Evolutionary conservation across 2,888 invertebrate species (phyloP).

Genomic region (Penaeus monodon): DNA sequence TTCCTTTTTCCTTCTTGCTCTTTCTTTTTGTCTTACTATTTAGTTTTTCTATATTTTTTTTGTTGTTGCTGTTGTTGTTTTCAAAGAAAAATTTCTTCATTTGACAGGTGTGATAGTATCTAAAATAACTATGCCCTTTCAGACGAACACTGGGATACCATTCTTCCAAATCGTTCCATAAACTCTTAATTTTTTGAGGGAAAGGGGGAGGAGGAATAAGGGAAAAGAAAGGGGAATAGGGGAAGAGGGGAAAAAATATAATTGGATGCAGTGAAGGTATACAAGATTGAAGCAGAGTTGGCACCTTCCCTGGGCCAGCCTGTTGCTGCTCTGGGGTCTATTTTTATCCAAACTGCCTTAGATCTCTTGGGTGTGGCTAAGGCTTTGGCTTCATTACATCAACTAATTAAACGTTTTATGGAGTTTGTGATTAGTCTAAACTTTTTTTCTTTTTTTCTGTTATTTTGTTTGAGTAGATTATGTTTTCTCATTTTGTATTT

Average conservation of each 20-base stretch:
- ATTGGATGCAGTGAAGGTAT: conserved; percentile 1
- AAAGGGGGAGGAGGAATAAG: not conserved
- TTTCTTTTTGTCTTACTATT: too few species aligned
- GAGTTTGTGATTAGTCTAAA: too few species aligned
- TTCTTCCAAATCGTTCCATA: too few species aligned
- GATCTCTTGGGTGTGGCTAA: conserved; percentile 14
- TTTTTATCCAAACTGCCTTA: not conserved
- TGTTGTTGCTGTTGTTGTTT: too few species aligned
- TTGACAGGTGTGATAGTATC: too few species aligned
- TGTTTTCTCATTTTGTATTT: too few species aligned
- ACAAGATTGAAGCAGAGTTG: conserved; percentile 15
- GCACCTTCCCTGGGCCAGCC: not conserved
- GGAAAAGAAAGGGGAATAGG: not conserved
- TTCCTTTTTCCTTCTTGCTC: too few species aligned
- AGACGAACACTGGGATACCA: too few species aligned
- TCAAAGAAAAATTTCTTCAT: too few species aligned
- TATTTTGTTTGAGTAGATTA: not conserved
- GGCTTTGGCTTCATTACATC: conserved; percentile 4
- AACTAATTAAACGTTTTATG: too few species aligned
- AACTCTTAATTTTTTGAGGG: not conserved
- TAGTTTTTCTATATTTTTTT: too few species aligned
- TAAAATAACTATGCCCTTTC: too few species aligned
- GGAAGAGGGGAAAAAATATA: not conserved
- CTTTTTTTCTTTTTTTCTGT: not conserved
- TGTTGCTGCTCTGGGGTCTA: not conserved